Percentiles rank a stretch among this genome's conserved stretches.
These are phyloP conservation scores for Kradibia gibbosae DNA, from an alignment of 1,140 invertebrate genomes.

Conservation along the genomic window DNA sequence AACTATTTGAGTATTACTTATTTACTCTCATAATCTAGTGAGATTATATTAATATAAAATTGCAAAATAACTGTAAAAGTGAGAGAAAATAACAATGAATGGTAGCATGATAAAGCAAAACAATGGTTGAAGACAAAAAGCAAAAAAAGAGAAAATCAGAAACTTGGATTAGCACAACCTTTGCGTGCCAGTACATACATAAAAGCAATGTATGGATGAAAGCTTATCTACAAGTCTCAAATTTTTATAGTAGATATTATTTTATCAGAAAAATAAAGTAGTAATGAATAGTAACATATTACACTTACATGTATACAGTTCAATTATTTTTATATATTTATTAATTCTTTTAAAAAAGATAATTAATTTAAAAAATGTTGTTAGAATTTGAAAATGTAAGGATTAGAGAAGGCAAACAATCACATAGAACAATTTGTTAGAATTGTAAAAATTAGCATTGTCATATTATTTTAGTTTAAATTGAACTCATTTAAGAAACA, in stretches of 20 bases:
- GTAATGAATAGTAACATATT: no score
- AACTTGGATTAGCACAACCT: conserved; percentile 33
- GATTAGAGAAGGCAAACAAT: neutral
- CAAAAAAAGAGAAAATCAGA: neutral
- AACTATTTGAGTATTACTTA: neutral
- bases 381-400: neutral
- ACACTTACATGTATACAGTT: no score
- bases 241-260: conserved; percentile 2
- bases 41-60: neutral
- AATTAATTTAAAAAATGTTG: no score
- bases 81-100: neutral
- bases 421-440: neutral
- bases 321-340: no score
- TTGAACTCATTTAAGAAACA: neutral
- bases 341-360: no score
- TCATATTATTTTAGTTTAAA: neutral
- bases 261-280: neutral
- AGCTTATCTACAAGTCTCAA: neutral
- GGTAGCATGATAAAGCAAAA: neutral
- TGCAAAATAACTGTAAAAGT: conserved; percentile 15
- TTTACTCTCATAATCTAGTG: neutral
- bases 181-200: conserved; percentile 32
- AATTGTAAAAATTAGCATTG: conserved; percentile 36
- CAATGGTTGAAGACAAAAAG: neutral
- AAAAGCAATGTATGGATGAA: conserved; percentile 26